Evolutionary conservation across 2,113 vertebrate genomes (phyloP).

Genomic region (Mobula hypostoma): DNA sequence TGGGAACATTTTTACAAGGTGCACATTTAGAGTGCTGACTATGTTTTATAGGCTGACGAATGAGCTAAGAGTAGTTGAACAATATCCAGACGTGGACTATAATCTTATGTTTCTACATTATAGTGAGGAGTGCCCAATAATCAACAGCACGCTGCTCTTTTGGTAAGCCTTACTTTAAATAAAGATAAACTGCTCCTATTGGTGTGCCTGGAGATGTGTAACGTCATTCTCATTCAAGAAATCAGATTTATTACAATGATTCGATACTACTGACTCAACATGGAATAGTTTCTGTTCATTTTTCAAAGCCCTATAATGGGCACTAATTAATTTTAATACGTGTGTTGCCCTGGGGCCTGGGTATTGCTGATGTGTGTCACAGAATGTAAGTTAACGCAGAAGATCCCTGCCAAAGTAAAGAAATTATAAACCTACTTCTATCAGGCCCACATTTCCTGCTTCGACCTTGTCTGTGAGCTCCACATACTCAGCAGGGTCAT

Average conservation of each 20-base stretch:
- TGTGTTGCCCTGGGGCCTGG: neutral
- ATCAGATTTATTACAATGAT: conserved; percentile 21
- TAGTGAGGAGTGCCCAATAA: neutral
- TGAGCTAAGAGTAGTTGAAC: neutral
- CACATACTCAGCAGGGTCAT: too few relatives aligned
- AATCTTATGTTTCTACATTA: conserved; percentile 16
- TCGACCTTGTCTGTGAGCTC: neutral
- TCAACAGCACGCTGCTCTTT: neutral
- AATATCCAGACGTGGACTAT: conserved; percentile 27
- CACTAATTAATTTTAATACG: conserved; percentile 28
- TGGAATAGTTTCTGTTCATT: neutral
- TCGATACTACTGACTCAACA: neutral
- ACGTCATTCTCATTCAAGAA: neutral
- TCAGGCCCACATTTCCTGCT: neutral
- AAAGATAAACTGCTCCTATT: conserved; percentile 1
- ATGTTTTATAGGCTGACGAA: conserved; percentile 33
- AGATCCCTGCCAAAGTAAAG: neutral
- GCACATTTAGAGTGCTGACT: neutral
- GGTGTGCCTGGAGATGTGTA: neutral
- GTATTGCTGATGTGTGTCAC: conserved; percentile 18
- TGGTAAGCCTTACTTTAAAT: neutral
- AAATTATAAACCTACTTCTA: neutral
- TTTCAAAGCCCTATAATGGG: neutral
- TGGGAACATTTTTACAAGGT: conserved; percentile 13
- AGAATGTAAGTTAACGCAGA: conserved; percentile 9